phyloP scores from a whole-genome alignment of 2,797 vertebrate genomes.

The Lagodon rhomboides region DNA sequence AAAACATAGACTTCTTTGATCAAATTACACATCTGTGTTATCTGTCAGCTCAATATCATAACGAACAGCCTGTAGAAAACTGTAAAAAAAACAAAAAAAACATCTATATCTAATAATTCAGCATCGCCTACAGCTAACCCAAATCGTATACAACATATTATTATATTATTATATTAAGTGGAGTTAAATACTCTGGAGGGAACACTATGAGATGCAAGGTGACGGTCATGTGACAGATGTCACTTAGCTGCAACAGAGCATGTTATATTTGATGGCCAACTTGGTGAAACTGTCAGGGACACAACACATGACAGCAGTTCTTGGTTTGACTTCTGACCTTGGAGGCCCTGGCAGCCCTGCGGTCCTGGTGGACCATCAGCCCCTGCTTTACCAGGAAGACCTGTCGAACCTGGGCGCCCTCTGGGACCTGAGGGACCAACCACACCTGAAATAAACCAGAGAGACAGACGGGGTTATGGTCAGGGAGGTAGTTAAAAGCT shows the following conservation, averaged over 20 bases:
- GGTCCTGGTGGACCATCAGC: slow-evolving; percentile 73
- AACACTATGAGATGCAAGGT: no score
- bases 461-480: neutral
- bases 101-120: no score
- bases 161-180: no score
- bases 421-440: slow-evolving; percentile 74
- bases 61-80: neutral
- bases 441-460: slow-evolving; percentile 72
- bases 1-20: neutral
- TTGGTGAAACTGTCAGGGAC: no score
- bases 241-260: no score
- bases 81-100: neutral
- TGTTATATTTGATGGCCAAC: no score
- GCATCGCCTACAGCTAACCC: neutral
- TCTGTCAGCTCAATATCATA: neutral
- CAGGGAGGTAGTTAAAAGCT: neutral
- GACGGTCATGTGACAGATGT: no score
- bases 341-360: slow-evolving; percentile 70
- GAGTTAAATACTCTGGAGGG: no score
- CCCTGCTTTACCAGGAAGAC: slow-evolving; percentile 73
- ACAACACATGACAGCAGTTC: neutral
- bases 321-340: slow-evolving; percentile 69
- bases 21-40: neutral
- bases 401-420: slow-evolving; percentile 77
- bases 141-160: no score